phyloP scores from a whole-genome alignment of 2,113 vertebrate species.

The Echinops telfairi region DNA sequence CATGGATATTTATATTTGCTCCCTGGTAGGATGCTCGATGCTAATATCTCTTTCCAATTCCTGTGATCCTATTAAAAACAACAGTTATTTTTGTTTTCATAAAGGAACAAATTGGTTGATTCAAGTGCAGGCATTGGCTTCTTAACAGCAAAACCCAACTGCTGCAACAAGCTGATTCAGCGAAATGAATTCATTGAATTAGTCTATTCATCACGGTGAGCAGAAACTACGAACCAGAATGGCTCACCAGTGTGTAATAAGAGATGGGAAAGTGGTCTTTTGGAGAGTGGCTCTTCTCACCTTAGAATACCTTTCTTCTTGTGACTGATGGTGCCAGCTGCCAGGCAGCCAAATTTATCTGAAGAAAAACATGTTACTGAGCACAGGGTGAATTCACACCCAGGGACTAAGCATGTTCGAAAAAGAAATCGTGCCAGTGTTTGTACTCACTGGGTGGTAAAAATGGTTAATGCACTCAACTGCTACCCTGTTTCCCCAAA shows the following conservation, averaged over 20 bases:
- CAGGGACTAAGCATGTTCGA: not conserved
- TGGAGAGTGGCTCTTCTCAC: not conserved
- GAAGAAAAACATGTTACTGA: slow-evolving; percentile 16
- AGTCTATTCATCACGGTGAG: not conserved
- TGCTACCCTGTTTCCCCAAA: no score
- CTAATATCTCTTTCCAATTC: not conserved
- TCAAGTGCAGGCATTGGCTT: not conserved
- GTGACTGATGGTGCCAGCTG: not conserved
- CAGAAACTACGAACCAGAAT: not conserved
- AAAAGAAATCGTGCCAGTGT: not conserved
- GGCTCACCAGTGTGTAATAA: not conserved
- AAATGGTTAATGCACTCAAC: not conserved
- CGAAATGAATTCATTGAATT: slow-evolving; percentile 6
- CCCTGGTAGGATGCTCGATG: not conserved
- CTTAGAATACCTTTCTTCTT: not conserved
- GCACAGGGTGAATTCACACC: not conserved
- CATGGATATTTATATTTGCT: not conserved
- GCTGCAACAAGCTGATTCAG: not conserved
- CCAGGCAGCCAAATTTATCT: not conserved
- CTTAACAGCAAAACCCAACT: not conserved
- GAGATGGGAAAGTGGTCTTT: not conserved
- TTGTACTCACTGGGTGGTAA: not conserved
- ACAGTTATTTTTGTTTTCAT: slow-evolving; percentile 8
- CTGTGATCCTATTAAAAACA: slow-evolving; percentile 34
- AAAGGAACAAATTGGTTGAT: slow-evolving; percentile 23